Conservation (phyloP, 2,113 vertebrate genomes). For the Felis chaus region DNA sequence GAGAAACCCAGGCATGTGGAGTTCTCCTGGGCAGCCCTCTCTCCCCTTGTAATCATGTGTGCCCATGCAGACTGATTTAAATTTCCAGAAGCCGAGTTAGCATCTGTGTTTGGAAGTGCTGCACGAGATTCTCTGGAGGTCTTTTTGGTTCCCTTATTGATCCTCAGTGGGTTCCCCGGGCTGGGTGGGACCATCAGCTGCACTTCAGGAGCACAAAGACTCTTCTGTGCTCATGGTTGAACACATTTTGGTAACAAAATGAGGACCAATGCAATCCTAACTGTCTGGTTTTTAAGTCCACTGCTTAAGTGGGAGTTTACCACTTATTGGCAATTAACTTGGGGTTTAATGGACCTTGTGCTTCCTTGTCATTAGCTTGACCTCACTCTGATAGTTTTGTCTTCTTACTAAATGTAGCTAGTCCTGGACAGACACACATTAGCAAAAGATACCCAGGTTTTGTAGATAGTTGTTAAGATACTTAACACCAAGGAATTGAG, state of each 20-base stretch:
- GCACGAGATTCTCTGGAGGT: background rate
- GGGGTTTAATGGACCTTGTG: background rate
- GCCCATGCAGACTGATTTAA: background rate
- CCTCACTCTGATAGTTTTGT: background rate
- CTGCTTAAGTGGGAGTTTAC: background rate
- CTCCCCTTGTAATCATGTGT: background rate
- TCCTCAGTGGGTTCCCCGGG: background rate
- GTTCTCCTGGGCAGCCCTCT: background rate
- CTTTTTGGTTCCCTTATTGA: background rate
- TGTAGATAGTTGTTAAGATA: background rate
- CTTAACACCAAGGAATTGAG: background rate
- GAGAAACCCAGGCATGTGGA: background rate
- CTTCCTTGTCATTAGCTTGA: background rate
- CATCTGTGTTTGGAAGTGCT: background rate
- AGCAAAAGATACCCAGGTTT: background rate
- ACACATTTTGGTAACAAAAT: background rate
- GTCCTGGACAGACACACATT: background rate
- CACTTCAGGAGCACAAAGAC: conserved; percentile 56
- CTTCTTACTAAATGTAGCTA: background rate
- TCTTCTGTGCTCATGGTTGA: background rate
- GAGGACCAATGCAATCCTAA: background rate
- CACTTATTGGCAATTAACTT: background rate
- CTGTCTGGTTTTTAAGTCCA: background rate
- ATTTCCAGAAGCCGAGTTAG: background rate
- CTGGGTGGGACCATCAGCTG: background rate